phyloP scores from a whole-genome alignment of 1,140 invertebrate genomes.

The Calephelis nemesis region DNA sequence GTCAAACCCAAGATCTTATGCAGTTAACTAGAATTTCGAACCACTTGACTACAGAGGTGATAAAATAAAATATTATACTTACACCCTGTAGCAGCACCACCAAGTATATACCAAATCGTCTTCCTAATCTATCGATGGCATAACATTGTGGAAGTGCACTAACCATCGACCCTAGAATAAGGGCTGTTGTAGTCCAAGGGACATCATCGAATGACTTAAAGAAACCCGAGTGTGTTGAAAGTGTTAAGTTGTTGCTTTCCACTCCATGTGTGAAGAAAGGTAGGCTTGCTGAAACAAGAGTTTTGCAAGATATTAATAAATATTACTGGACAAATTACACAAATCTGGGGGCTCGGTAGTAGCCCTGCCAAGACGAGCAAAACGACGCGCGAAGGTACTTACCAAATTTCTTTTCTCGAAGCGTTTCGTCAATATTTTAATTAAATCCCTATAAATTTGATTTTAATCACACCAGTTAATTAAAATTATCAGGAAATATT shows the following conservation, averaged over 20 bases:
- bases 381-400: too few relatives aligned
- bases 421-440: too few relatives aligned
- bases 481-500: too few relatives aligned
- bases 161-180: slow-evolving; percentile 39
- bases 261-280: slow-evolving; percentile 59
- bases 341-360: too few relatives aligned
- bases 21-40: too few relatives aligned
- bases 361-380: too few relatives aligned
- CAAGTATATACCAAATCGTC: slow-evolving; percentile 53
- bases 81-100: slow-evolving; percentile 59
- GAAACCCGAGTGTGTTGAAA: slow-evolving; percentile 48
- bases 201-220: slow-evolving; percentile 38
- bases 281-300: slow-evolving; percentile 46
- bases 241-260: slow-evolving; percentile 44
- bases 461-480: too few relatives aligned
- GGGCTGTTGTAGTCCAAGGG: slow-evolving; percentile 45
- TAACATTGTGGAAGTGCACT: slow-evolving; percentile 40
- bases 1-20: too few relatives aligned
- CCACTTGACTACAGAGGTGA: too few relatives aligned
- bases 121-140: slow-evolving; percentile 47
- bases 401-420: too few relatives aligned
- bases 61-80: slow-evolving; percentile 28
- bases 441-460: too few relatives aligned
- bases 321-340: background rate
- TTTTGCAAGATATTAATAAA: background rate